Conservation (phyloP, 2,113 vertebrate species). For the Macheiramphus alcinus region DNA sequence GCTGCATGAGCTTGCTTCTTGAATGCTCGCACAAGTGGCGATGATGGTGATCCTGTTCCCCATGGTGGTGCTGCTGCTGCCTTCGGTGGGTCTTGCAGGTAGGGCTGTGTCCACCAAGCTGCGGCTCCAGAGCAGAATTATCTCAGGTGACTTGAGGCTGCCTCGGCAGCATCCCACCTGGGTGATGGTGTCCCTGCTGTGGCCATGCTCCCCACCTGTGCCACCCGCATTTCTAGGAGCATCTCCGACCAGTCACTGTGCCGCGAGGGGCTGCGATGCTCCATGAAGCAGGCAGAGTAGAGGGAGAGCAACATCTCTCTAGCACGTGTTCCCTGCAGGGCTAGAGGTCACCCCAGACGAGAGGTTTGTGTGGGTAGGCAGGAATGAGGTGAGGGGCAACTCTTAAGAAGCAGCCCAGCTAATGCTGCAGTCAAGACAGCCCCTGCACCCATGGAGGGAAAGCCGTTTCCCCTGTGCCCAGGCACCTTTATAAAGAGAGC, state of each 20-base stretch:
- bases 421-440: background rate
- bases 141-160: background rate
- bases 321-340: fast-evolving
- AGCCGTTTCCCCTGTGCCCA: background rate
- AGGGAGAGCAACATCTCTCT: background rate
- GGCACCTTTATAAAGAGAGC: background rate
- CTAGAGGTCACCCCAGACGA: background rate
- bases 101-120: background rate
- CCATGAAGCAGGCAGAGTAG: background rate
- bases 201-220: fast-evolving
- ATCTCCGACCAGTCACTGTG: background rate
- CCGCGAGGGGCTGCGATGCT: background rate
- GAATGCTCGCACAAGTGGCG: fast-evolving
- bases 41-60: background rate
- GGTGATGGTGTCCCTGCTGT: background rate
- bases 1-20: fast-evolving
- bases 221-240: background rate
- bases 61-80: background rate
- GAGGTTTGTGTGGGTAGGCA: background rate
- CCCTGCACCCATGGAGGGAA: background rate
- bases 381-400: background rate
- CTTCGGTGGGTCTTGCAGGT: background rate
- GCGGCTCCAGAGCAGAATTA: background rate
- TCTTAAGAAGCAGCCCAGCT: background rate
- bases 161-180: background rate